A percentile compares a stretch with the other conserved stretches of the same genome.
These are phyloP conservation scores for Martes flavigula DNA, from an alignment of 2,797 vertebrate genomes.

Conservation along the genomic window DNA sequence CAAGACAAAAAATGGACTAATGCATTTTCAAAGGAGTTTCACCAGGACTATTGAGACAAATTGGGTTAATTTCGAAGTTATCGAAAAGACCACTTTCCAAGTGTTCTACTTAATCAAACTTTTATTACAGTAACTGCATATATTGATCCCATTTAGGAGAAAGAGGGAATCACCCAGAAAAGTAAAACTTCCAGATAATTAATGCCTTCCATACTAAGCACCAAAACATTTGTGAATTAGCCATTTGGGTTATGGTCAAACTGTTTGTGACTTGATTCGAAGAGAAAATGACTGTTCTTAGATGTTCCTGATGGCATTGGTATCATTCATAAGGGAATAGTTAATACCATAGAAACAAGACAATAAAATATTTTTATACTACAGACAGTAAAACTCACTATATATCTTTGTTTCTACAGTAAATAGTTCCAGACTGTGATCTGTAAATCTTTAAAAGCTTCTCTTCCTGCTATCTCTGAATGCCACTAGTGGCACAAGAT, in stretches of 20 bases:
- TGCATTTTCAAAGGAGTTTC: conserved; percentile 22
- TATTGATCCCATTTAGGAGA: conserved; percentile 35
- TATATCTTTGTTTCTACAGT: neutral
- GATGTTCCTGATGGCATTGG: neutral
- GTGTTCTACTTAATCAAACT: conserved; percentile 4
- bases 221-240: neutral
- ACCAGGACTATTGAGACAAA: neutral
- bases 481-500: neutral
- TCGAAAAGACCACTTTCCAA: neutral
- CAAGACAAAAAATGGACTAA: conserved; percentile 47
- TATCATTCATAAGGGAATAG: neutral
- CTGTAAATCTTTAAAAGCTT: neutral
- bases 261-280: neutral
- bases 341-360: neutral
- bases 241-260: neutral
- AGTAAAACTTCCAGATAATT: neutral
- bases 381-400: neutral
- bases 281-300: neutral
- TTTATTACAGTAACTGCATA: neutral
- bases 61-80: conserved; percentile 43
- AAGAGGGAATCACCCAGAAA: neutral
- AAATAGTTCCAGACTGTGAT: neutral
- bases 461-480: neutral
- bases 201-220: neutral
- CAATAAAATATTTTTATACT: neutral